Evolutionary conservation across 2,113 vertebrate species (phyloP), one percentile per base, ranked within the genome.

Genomic region (Probosciger aterrimus): DNA sequence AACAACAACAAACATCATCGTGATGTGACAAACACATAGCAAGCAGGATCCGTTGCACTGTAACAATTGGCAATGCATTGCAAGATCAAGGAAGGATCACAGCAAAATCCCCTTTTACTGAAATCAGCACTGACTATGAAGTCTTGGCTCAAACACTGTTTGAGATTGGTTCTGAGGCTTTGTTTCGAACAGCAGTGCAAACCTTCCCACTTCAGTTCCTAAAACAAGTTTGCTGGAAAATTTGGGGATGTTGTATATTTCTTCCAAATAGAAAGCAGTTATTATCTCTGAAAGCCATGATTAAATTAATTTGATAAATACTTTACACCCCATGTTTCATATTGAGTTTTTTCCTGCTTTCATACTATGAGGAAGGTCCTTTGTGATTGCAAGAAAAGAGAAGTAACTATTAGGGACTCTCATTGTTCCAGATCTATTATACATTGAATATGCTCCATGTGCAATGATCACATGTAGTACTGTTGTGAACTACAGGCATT

Each of bases 1-100:
- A 97, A 97, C 94, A 91, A 94, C 83, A 97, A 97, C 71, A 95
- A 96, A 96, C 78, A 98, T 73, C 35, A 97, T 50, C 7, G 37
- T 55, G 68, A 92, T 96, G 90, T 96, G 96, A 94, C 67, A 95
- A 77, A 88, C 8, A 19, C 53, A 52, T 22, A 75, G 79, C 50
- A 77, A 75, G 0, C 11, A 65, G 57, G 64, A 52, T 43, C 74
- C 3, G 4, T 24, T 55, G 63, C 28, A 24, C 41, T 73, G 49
- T 46, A 77, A 49, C 39, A 49, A 43, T 0, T 4, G 55, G 43
- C 35, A 77, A 46, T 4, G 55, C 19, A 44, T 7, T 10, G 23
- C 4, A 24, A 41, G 57, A 52, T 33, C 50, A 3, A 7, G 31
- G 83, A 53, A 81, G 64, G 64, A 96, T 60, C 55, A 62, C 23